Evolutionary conservation across 2,888 invertebrate species (phyloP).

Genomic region (Auanema sp.): DNA sequence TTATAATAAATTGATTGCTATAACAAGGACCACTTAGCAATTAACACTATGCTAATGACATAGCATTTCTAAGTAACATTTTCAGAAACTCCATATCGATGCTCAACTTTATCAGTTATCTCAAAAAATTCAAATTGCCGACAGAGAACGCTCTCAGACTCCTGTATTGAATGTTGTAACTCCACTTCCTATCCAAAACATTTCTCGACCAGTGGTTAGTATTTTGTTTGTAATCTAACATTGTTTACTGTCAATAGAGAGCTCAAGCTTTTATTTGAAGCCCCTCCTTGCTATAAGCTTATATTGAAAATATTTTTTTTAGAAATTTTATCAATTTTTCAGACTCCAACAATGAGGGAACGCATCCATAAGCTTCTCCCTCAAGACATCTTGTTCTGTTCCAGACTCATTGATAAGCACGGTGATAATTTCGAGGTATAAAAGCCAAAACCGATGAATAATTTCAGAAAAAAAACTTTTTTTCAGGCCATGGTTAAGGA

Average conservation of each 20-base stretch:
- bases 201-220: conserved; percentile 41
- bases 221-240: not conserved
- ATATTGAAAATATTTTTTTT: no score
- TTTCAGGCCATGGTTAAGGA: conserved; percentile 57
- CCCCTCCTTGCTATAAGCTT: not conserved
- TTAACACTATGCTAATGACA: no score
- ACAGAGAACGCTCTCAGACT: conserved; percentile 21
- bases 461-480: conserved; percentile 5
- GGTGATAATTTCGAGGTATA: conserved; percentile 45
- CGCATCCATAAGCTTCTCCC: conserved; percentile 56
- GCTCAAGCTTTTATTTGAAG: no score
- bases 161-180: conserved; percentile 37
- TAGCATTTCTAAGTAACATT: conserved; percentile 2
- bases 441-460: not conserved
- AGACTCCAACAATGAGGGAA: conserved; percentile 47
- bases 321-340: not conserved
- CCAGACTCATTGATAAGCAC: conserved; percentile 54
- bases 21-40: no score
- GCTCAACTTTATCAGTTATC: conserved; percentile 44
- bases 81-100: conserved; percentile 50
- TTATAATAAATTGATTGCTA: no score
- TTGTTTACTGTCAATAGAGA: no score
- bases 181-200: conserved; percentile 41
- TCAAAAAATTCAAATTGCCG: conserved; percentile 35
- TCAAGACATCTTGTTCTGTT: conserved; percentile 59